Conservation (phyloP, 2,113 vertebrate species). For the Zosterops borbonicus region DNA sequence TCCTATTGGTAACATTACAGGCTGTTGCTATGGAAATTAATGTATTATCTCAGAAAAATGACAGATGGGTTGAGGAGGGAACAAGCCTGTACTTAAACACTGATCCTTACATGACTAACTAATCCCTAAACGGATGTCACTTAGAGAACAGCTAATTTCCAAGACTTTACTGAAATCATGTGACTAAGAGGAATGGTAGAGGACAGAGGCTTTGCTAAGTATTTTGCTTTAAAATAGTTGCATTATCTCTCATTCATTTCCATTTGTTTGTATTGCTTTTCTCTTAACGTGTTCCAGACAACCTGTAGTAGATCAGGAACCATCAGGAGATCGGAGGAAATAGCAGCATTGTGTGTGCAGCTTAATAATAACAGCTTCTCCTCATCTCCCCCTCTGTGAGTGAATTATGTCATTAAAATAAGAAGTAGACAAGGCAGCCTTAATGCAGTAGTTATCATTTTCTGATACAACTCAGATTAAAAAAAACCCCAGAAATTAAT, state of each 20-base stretch:
- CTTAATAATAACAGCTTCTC: background rate
- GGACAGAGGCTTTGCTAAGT: background rate
- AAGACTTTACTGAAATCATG: background rate
- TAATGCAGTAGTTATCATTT: background rate
- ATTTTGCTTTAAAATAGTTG: background rate
- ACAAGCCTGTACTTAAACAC: conserved; percentile 43
- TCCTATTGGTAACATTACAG: conserved; percentile 46
- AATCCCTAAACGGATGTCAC: conserved; percentile 52
- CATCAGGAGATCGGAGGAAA: background rate
- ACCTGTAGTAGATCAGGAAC: background rate
- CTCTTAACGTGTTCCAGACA: background rate
- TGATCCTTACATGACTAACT: conserved; percentile 57
- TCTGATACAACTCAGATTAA: background rate
- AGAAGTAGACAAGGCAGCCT: background rate
- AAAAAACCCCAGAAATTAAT: background rate
- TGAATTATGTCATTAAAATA: background rate
- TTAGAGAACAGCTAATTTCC: conserved; percentile 61
- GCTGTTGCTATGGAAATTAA: conserved; percentile 66
- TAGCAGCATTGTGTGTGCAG: background rate
- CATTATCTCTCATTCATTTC: background rate
- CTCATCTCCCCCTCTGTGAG: background rate
- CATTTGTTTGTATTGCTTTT: background rate
- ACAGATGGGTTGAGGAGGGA: conserved; percentile 64
- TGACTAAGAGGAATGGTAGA: background rate
- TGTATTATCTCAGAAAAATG: conserved; percentile 60